Evolutionary conservation across 92 coral and sea anemone genomes (phyloP), one percentile per base, ranked within the genome.

Genomic region (Porites lobata): DNA sequence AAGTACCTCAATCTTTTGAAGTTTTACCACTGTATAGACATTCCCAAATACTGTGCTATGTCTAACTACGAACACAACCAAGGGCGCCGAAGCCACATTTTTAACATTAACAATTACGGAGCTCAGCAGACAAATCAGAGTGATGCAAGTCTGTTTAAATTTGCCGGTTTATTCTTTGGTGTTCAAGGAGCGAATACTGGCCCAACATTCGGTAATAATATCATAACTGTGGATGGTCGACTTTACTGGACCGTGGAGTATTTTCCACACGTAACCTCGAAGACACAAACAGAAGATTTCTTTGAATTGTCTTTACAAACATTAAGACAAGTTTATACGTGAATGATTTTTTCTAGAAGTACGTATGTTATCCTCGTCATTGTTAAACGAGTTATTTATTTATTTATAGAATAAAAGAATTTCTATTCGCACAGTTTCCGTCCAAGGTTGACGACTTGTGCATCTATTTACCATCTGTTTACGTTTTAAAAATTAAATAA

Each of bases 241-340:
- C 29, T 92, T 57, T 90, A 89, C 86, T 92, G 93, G 95, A 86
- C 90, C 20, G 78, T 92, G 24, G 70, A 81, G 10, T 92, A 90
- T 85, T 90, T 72, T 72, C 93, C 89, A 2, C 78, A 90, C 52
- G 87, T 90, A n/a, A 82, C 90, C 14, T 69, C 91, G 17, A 80
- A 86, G 76, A 50, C 63, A 64, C 93, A 86, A 80, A 91, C 93
- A n/a, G 83, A 90, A 77, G 70, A 82, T 51, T 85, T 86, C 20
- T 64, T 83, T 81, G 86, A 86, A 64, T 59, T 90, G 82, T 61
- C 95, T 1, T 38, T 92, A n/a, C n/a, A 53, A 13, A 90, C 86
- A 58, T 72, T 90, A 61, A 85, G 72, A 65, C 69, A 73, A 14
- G 84, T 86, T 74, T 86, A 64, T 8, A 9, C 24, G 10, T 38